Base-by-base conservation (phyloP, 2,797 vertebrate genomes). In the Allobates femoralis region DNA sequence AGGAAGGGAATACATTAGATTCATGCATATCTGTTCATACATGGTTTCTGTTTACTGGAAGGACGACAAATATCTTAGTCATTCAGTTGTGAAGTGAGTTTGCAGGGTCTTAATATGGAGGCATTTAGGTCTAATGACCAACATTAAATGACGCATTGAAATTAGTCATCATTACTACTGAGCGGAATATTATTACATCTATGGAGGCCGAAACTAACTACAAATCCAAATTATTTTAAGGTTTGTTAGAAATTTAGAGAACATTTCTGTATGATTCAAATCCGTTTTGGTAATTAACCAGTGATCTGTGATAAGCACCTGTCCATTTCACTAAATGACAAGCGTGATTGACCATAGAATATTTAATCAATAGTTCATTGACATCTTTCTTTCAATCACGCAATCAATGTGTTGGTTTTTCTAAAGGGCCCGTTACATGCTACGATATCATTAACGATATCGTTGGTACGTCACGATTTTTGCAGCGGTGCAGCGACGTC, bases 31-130 rank as follows among this genome's bases (percentile, higher is more conserved):
- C 26, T 55, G 26, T 76, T 32, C 50, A 76, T 51, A 55, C 46
- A 76, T 18, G 37, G 16, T 53, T 55, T 32, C 50, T 76, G 74
- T 55, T 76, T 76, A 53, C 74, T 76, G 46, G n/a, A 53, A 76
- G n/a, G 30, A 16, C 26, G 18, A 32, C 46, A 55, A 32, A 32
- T 55, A 30, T 76, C 50, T 53, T 55, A 76, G 74, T 53, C 46
- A 76, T 76, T 30, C 26, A 55, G 50, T 30, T 16, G 51, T 55
- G 50, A 76, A 32, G 19, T 76, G 50, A 55, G 26, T 53, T 5
- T 11, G 26, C n/a, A 51, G 74, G 74, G 74, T 76, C 74, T 55
- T 53, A 28, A 15, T 30, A 8, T 53, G 74, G 18, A 55, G 26
- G n/a, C 3, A n/a, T 26, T 53, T 30, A 76, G 26, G 46, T 19